Base-by-base conservation (phyloP, 2,797 vertebrate species). In the Platyrinchus mystaceus region DNA sequence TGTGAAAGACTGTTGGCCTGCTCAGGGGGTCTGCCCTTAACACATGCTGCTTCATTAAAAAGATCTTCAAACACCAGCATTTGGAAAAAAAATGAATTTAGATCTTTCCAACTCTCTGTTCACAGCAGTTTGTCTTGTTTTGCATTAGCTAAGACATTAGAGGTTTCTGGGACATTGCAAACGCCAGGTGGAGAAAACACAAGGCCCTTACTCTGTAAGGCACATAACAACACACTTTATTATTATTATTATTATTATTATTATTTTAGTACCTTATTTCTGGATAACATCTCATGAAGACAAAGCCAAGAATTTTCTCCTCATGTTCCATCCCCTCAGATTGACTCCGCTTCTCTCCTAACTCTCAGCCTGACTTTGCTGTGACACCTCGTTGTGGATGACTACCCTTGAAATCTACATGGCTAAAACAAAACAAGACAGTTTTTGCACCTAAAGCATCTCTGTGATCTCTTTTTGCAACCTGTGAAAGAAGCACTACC, bases 71-170 rank as follows among this genome's bases (percentile, higher is more conserved):
- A 90, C 36, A 67, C 5, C 34, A 94, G n/a, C 34, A 63, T 43
- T 60, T 28, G 46, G 15, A 4, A 53, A 76, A 90, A 14, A 87
- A 47, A 78, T 34, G 9, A 79, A 34, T 53, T 6, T 56, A 76
- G 52, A 64, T 87, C 36, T 59, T 84, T 93, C 75, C 66, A 67
- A 41, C 43, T 83, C 67, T 53, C 66, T 90, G 63, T 74, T 91
- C 75, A 58, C 83, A 91, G 87, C 67, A 88, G 81, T 93, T 81
- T 52, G 82, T 30, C 89, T 87, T 78, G 84, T 73, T 94, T 84
- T 55, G 71, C 21, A 36, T 81, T 49, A 85, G 63, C 64, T 68
- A 74, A 86, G 22, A 59, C 63, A 59, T 49, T 32, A 71, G 30
- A 84, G 12, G 23, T 44, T 69, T 3, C 3, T 18, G 32, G 71